Evolutionary conservation across 2,113 vertebrate genomes (phyloP), one percentile per base, ranked within the genome.

Genomic region (Ammodytes dubius): DNA sequence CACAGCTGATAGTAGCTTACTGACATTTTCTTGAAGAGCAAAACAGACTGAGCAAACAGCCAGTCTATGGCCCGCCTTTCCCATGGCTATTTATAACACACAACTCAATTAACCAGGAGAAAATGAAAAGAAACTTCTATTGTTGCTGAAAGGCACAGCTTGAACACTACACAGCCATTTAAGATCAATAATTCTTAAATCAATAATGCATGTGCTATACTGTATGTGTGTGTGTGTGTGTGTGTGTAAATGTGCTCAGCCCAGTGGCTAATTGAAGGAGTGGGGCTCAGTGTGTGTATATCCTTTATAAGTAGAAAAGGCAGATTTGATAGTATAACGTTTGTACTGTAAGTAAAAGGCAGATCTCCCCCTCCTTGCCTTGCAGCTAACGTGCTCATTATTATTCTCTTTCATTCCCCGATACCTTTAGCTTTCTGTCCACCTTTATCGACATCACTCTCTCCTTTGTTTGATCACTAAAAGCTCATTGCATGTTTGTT

Each of bases 1-100:
- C 61, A 72, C 50, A 59, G 70, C 66, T 79, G 77, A 58, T 82
- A 87, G 79, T 53, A 79, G 65, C 71, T 79, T 67, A 70, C 65
- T 67, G 70, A 37, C n/a, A 39, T 71, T 19, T 58, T 60, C 43
- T 70, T 75, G 35, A 72, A 69, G 63, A 83, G 67, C 60, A 79
- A 76, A 77, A 71, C 27, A 77, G 56, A 49, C 10, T n/a, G 12
- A 59, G 35, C 12, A 19, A 81, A 57, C 58, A 53, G 4, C 27
- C 45, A 68, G 39, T 53, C 35, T 15, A 58, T 60, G 53, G 35
- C 49, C 27, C 27, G 43, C 39, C 39, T 46, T 39, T n/a, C 49
- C 37, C 11, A 4, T 43, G 63, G 65, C 69, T 60, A 72, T 66
- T 78, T 45, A 60, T 56, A 65, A 53, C 47, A 49, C 27, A 54